Evolutionary conservation across 2,797 vertebrate species (phyloP).

Genomic region (Gorsachius magnificus): DNA sequence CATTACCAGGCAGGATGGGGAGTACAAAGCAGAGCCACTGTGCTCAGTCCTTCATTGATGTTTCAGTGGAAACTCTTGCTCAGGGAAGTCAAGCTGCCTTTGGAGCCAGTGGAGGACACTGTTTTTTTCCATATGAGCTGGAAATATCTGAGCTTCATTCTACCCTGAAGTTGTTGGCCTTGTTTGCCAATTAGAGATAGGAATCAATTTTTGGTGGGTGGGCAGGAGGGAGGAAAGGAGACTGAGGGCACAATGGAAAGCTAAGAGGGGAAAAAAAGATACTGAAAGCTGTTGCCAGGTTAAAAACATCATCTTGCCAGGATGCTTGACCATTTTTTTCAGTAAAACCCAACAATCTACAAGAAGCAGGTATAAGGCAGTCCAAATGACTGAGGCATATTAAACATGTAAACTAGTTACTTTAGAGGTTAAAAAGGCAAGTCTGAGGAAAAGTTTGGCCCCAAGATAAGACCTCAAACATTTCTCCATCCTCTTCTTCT

Average conservation of each 20-base stretch:
- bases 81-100: not conserved
- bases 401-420: not conserved
- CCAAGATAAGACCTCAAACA: not conserved
- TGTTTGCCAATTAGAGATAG: not conserved
- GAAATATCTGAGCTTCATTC: not conserved
- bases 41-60: not conserved
- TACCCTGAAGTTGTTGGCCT: not conserved
- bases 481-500: not conserved
- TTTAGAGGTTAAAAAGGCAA: not conserved
- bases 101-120: not conserved
- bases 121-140: not conserved
- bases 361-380: not conserved
- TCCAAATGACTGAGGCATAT: not conserved
- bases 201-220: not conserved
- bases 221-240: not conserved
- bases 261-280: not conserved
- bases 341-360: not conserved
- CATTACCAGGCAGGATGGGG: not conserved
- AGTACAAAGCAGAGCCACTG: not conserved
- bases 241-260: not conserved
- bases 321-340: not conserved
- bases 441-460: not conserved
- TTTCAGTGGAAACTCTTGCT: not conserved
- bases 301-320: not conserved
- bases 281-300: not conserved